A percentile compares a stretch with the other conserved stretches of the same genome.
phyloP scores from a whole-genome alignment of 2,888 invertebrate genomes.

The Cordilura impudica region DNA sequence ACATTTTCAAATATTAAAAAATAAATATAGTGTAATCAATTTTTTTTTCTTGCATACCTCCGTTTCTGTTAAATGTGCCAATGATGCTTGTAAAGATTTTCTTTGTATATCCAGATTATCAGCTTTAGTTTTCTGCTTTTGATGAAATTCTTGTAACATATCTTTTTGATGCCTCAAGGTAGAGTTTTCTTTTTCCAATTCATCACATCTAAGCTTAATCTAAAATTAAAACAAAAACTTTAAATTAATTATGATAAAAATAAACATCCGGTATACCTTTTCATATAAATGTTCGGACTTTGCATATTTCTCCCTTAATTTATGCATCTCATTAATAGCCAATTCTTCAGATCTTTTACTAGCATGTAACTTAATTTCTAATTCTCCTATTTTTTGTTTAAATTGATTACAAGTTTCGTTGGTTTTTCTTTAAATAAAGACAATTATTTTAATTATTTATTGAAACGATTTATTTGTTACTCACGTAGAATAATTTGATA shows the following conservation, averaged over 20 bases:
- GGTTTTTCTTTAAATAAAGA: conserved; percentile 53
- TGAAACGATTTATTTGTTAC: conserved; percentile 1
- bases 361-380: conserved; percentile 75
- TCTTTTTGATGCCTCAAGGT: conserved; percentile 79
- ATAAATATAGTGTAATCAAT: background rate
- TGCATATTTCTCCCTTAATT: conserved; percentile 77
- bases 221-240: conserved; percentile 53
- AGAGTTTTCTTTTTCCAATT: conserved; percentile 82
- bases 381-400: conserved; percentile 77
- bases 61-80: conserved; percentile 79
- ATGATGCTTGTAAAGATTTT: conserved; percentile 78
- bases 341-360: conserved; percentile 75
- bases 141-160: conserved; percentile 79
- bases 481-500: conserved; percentile 74
- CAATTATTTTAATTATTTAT: background rate
- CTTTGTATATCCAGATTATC: conserved; percentile 80
- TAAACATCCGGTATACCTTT: conserved; percentile 73
- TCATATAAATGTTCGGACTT: conserved; percentile 79
- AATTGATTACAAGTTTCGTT: conserved; percentile 67
- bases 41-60: conserved; percentile 79
- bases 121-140: conserved; percentile 79
- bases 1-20: conserved; percentile 27
- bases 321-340: conserved; percentile 74
- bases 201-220: conserved; percentile 80
- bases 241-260: background rate